Base-by-base conservation (phyloP, 2,888 invertebrate species). In the Linnaemya tessellans region DNA sequence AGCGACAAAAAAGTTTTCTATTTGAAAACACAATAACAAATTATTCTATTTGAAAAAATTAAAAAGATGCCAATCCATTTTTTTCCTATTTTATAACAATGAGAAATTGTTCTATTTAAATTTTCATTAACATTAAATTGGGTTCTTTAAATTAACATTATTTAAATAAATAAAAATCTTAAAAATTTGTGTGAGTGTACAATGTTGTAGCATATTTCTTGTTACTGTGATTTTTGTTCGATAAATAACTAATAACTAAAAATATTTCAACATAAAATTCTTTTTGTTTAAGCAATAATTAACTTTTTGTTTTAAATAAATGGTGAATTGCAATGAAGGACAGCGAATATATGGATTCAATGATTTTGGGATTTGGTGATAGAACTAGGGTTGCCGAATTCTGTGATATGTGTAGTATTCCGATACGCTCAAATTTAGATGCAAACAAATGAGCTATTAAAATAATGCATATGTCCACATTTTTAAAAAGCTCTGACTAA, bases 181-280 rank as follows among this genome's bases (percentile, higher is more conserved):
- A 68, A 54, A 81, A 81, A 62, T 25, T 80, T 77, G 7, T 74
- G 67, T 70, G 22, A 58, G 58, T 60, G 51, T 51, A 41, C 25
- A 30, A 38, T 54, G 20, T 43, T 35, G 15, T 43, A 30, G 43
- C 35, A 5, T 15, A 41, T 77, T 38, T 70, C 30, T 51, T 54
- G 51, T 41, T 51, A 22, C 8, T 38, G 38, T 9, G 38, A 8
- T 25, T 20, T 5, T 65, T 64, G n/a, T 71, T 46, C 22, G 64
- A 82, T 82, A 82, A 85, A 85, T 82, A 82, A 85, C 81, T 85
- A 85, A 85, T 71, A 82, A 85, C 78, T 82, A 82, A 74, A 71
- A 65, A 64, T 62, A 46, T 67, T 71, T 75, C 11, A 74, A 68
- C 54, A 65, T 64, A 49, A 70, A 65, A 56, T 41, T 68, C 8